A percentile compares a stretch with the other conserved stretches of the same genome.
Conservation (phyloP, 2,113 vertebrate genomes). For the Etia nguti region DNA sequence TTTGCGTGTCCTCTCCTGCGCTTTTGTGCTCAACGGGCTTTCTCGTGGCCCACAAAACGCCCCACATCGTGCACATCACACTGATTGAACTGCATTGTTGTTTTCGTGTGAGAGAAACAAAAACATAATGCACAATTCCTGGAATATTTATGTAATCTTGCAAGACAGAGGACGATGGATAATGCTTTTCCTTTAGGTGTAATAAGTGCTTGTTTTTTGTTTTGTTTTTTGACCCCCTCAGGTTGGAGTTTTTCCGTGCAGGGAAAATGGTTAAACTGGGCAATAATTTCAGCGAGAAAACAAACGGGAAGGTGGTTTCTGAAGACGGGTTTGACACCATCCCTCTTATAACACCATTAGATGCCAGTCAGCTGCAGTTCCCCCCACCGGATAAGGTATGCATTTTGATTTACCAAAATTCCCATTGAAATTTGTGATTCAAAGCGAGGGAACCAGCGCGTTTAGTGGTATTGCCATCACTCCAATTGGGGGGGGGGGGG, state of each 20-base stretch:
- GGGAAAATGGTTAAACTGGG: constrained; percentile 90
- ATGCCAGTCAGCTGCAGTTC: constrained; percentile 93
- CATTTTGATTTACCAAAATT: not conserved
- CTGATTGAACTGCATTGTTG: not conserved
- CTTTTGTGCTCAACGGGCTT: constrained; percentile 15
- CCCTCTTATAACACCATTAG: constrained; percentile 90
- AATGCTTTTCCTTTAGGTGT: not conserved
- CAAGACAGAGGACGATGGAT: not conserved
- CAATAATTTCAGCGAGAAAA: constrained; percentile 91
- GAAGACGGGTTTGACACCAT: constrained; percentile 97
- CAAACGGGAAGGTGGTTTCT: constrained; percentile 75
- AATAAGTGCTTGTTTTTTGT: not conserved
- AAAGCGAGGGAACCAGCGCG: not conserved
- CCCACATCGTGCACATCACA: not conserved
- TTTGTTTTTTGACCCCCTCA: not conserved
- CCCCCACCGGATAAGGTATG: constrained; percentile 89
- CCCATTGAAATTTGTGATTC: not conserved
- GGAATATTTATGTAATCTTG: not conserved
- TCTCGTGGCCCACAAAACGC: constrained; percentile 20
- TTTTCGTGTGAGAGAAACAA: not conserved
- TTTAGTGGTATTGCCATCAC: not conserved
- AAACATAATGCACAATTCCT: not conserved
- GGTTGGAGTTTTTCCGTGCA: not conserved
- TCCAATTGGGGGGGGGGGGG: not conserved
- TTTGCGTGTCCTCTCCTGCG: constrained; percentile 16